These are phyloP conservation scores for Silurus meridionalis DNA, from an alignment of 2,113 vertebrate genomes.

Conservation along the genomic window DNA sequence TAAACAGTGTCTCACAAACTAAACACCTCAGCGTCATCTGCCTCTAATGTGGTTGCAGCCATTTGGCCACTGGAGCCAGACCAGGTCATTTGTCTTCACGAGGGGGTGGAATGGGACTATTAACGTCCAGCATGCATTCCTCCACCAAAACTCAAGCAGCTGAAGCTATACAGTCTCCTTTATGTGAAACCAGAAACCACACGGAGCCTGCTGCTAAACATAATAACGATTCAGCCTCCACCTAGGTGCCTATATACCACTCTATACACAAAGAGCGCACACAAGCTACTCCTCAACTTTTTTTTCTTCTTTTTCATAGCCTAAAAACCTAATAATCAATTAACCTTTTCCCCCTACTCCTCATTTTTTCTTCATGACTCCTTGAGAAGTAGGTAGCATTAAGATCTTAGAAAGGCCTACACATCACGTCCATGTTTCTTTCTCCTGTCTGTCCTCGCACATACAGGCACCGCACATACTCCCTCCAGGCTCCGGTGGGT, in stretches of 20 bases:
- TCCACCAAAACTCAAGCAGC: slow-evolving; percentile 28
- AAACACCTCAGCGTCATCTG: slow-evolving; percentile 30
- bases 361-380: not conserved
- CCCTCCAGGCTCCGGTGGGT: not conserved
- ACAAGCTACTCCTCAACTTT: not conserved
- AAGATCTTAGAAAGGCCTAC: not conserved
- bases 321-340: slow-evolving; percentile 10
- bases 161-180: slow-evolving; percentile 42
- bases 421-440: not conserved
- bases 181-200: slow-evolving; percentile 49
- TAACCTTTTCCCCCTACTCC: not conserved
- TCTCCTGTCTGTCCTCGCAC: not conserved
- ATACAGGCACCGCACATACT: slow-evolving; percentile 5
- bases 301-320: not conserved
- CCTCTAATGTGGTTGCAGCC: slow-evolving; percentile 15
- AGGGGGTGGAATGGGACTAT: slow-evolving; percentile 18
- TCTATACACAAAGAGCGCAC: not conserved
- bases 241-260: slow-evolving; percentile 19
- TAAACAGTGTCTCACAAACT: slow-evolving; percentile 24
- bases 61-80: slow-evolving; percentile 35
- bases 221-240: slow-evolving; percentile 35
- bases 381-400: not conserved
- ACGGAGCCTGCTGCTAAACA: slow-evolving; percentile 25
- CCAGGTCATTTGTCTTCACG: slow-evolving; percentile 29
- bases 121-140: slow-evolving; percentile 46